Base-by-base conservation (phyloP, 1,140 invertebrate genomes). In the Heliothis subflexa region DNA sequence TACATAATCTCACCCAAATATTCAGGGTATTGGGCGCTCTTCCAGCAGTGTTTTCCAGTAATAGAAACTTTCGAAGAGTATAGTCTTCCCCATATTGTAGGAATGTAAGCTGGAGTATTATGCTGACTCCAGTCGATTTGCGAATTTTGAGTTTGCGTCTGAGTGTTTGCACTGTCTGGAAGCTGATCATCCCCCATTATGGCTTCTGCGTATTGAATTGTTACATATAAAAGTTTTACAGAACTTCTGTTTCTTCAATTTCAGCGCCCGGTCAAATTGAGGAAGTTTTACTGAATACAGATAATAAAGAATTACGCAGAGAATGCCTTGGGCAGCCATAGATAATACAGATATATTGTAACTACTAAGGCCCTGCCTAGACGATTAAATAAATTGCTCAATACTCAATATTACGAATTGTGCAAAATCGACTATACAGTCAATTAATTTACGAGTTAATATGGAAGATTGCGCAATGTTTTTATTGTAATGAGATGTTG, bases 121-220 rank as follows among this genome's bases (percentile, higher is more conserved):
- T 88, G 83, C 83, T 92, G 91, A 86, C 90, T 94, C 92, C 92
- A 95, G 77, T 95, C 93, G 18, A 93, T 80, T 86, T 94, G 92
- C 5, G 94, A 95, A 78, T 92, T 93, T 81, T 95, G 94, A 1
- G 94, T 95, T 85, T 95, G 94, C 1, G 94, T 94, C 85, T 94
- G 93, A 7, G 91, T 94, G 86, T 91, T 88, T 77, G 82, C 85
- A 70, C 66, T 83, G 54, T 89, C 88, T 57, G 83, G 82, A n/a
- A 88, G 59, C 18, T 83, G 77, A 52, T 93, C 89, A 33, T 93
- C 91, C 25, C 83, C 85, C 93, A 94, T 93, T 74, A 74, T 89
- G 7, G 12, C 13, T 18, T n/a, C 13, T 9, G 45, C 28, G 16
- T 49, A 45, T 47, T 18, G 0, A 54, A 33, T 4, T 57, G 50